Percentiles rank a stretch among this genome's conserved stretches.
Evolutionary conservation across 2,888 invertebrate genomes (phyloP).

Genomic region (Coelogynopora nodosa): DNA sequence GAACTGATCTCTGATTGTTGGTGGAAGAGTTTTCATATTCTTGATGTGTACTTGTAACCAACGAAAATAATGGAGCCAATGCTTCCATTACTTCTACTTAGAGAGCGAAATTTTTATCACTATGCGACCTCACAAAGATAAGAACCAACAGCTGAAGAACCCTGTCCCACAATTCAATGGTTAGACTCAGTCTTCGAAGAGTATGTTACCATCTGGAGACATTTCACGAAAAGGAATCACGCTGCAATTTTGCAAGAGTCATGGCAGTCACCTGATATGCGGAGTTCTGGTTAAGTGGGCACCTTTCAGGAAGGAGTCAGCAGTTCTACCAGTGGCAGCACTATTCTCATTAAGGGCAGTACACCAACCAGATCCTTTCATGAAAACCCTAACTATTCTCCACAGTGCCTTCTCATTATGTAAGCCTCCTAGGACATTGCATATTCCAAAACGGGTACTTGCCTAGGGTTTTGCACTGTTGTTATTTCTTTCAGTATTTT

Average conservation of each 20-base stretch:
- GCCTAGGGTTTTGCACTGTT: slow-evolving; percentile 15
- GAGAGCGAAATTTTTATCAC: not conserved
- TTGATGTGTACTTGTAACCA: no score
- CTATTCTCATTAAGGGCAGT: not conserved
- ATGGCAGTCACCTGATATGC: no score
- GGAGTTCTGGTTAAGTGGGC: not conserved
- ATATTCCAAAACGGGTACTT: not conserved
- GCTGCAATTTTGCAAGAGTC: no score
- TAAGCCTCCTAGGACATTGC: not conserved
- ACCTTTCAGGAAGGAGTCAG: not conserved
- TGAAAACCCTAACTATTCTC: not conserved
- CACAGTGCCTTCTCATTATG: not conserved
- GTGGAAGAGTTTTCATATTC: not conserved
- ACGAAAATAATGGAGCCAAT: no score
- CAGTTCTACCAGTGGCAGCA: not conserved
- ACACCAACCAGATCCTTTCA: not conserved
- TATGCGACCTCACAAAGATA: not conserved
- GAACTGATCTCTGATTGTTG: not conserved
- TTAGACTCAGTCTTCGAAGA: no score
- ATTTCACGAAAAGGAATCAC: no score
- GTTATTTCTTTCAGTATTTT: slow-evolving; percentile 18
- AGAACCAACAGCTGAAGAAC: no score
- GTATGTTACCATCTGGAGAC: no score
- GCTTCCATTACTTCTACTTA: no score
- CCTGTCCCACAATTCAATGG: no score